Evolutionary conservation across 2,888 invertebrate genomes (phyloP).

Genomic region (Torymus texanus): DNA sequence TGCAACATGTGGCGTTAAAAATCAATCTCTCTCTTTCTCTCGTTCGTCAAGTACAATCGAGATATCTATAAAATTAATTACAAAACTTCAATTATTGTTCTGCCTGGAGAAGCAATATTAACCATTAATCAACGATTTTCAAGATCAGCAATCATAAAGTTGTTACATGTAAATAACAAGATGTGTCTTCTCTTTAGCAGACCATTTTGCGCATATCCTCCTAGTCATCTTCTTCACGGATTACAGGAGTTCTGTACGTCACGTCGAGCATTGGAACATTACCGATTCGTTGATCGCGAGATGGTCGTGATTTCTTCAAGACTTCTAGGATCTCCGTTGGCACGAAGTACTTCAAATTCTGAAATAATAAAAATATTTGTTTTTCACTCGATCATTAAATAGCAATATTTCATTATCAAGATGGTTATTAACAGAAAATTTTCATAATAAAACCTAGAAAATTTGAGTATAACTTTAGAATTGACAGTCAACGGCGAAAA

Average conservation of each 20-base stretch:
- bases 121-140: constrained; percentile 18
- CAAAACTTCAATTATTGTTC: constrained; percentile 42
- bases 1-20: constrained; percentile 7
- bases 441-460: too few relatives aligned
- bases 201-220: background rate
- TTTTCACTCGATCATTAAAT: too few relatives aligned
- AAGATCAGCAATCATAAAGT: constrained; percentile 29
- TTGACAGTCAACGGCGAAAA: too few relatives aligned
- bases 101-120: constrained; percentile 22
- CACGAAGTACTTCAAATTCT: constrained; percentile 11
- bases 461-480: too few relatives aligned
- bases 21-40: constrained; percentile 14
- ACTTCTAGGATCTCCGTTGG: constrained; percentile 1
- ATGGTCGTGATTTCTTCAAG: background rate
- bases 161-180: constrained; percentile 30
- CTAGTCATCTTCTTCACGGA: background rate
- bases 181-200: constrained; percentile 18
- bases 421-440: too few relatives aligned
- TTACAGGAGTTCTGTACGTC: constrained; percentile 68
- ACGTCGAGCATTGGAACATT: constrained; percentile 59
- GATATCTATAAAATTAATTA: constrained; percentile 39
- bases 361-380: constrained; percentile 9
- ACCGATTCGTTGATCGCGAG: constrained; percentile 34
- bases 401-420: too few relatives aligned
- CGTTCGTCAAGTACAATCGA: background rate